Conservation (phyloP, 2,797 vertebrate species). For the Gallirallus australis region DNA sequence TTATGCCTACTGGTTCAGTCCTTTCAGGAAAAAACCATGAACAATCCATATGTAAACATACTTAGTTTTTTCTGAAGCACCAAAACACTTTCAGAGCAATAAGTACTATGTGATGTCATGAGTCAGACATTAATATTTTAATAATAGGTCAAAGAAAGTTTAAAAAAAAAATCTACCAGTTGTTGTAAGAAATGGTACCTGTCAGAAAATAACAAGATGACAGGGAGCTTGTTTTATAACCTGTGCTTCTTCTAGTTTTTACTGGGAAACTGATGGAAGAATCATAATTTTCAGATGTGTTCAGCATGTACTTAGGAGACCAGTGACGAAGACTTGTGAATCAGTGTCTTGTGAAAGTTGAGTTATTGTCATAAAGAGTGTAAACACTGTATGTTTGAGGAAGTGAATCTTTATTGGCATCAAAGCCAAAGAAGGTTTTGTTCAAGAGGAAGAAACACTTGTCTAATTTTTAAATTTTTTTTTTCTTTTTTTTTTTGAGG, state of each 20-base stretch:
- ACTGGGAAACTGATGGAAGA: background rate
- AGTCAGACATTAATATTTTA: background rate
- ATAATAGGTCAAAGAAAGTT: background rate
- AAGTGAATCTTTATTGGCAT: background rate
- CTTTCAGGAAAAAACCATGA: background rate
- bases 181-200: background rate
- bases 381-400: background rate
- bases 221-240: background rate
- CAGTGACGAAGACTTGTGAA: background rate
- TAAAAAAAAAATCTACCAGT: background rate
- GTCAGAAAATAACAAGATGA: background rate
- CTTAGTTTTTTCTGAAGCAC: background rate
- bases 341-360: background rate
- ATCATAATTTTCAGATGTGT: background rate
- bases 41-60: too few species aligned
- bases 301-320: background rate
- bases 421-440: background rate
- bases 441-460: background rate
- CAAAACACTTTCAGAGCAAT: background rate
- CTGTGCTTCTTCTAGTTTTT: background rate
- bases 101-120: background rate
- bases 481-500: background rate
- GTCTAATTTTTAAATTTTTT: background rate
- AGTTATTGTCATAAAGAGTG: background rate
- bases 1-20: background rate